A percentile compares a stretch with the other conserved stretches of the same genome.
These are phyloP conservation scores for Macrostomum lignano DNA, from an alignment of 1,140 invertebrate genomes.

Conservation along the genomic window DNA sequence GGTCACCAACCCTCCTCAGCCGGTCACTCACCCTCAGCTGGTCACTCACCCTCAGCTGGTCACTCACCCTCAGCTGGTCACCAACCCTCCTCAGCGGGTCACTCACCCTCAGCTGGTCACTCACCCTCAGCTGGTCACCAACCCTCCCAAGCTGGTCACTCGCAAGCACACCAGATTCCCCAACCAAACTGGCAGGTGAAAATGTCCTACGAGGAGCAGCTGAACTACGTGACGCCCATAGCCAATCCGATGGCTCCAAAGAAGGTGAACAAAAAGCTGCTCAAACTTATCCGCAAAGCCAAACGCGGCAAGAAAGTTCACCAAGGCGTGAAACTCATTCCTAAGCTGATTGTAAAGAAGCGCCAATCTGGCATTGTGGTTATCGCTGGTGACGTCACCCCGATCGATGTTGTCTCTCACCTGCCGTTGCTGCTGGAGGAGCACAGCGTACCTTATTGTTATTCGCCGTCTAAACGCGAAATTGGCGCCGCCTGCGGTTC, in stretches of 20 bases:
- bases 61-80: too few species aligned
- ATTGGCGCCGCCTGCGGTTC: conserved; percentile 64
- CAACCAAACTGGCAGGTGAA: too few species aligned
- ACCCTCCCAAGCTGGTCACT: too few species aligned
- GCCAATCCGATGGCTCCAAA: conserved; percentile 61
- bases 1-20: too few species aligned
- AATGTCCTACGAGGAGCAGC: conserved; percentile 14
- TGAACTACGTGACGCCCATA: conserved; percentile 39
- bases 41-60: too few species aligned
- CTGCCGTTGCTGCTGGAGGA: conserved; percentile 75
- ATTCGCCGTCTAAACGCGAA: conserved; percentile 56
- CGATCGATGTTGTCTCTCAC: conserved; percentile 80
- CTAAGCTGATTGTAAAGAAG: conserved; percentile 25
- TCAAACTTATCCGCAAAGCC: conserved; percentile 72
- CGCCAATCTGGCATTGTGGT: conserved; percentile 45
- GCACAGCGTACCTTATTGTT: conserved; percentile 60
- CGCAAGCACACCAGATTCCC: too few species aligned
- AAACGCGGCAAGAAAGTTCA: conserved; percentile 8
- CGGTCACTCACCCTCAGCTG: too few species aligned
- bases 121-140: too few species aligned
- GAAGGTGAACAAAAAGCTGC: conserved; percentile 66
- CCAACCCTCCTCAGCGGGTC: too few species aligned
- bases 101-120: too few species aligned
- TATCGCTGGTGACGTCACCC: conserved; percentile 73
- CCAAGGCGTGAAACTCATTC: conserved; percentile 4